Evolutionary conservation across 2,888 invertebrate species (phyloP).

Genomic region (Frankliniella fusca): DNA sequence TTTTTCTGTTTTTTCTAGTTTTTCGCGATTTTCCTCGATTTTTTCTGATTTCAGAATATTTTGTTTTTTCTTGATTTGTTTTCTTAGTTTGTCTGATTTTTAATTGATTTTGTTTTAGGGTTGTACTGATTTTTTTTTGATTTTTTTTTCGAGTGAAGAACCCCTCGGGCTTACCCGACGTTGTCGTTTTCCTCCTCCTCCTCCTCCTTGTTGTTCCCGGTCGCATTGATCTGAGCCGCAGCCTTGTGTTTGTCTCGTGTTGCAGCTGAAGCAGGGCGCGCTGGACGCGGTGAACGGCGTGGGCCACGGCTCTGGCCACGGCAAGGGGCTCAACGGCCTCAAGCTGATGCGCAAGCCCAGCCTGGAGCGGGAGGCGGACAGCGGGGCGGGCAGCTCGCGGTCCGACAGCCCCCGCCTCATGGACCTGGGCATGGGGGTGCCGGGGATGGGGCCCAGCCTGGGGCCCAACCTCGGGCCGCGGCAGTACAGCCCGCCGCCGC

Average conservation of each 20-base stretch:
- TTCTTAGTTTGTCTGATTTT: too few relatives aligned
- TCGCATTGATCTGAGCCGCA: neutral
- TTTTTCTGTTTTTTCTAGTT: too few relatives aligned
- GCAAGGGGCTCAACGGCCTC: constrained; percentile 41
- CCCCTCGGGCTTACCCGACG: too few relatives aligned
- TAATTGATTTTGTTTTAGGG: too few relatives aligned
- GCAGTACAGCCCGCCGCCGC: constrained; percentile 55
- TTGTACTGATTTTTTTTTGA: too few relatives aligned
- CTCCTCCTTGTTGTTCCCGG: too few relatives aligned
- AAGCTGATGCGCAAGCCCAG: constrained; percentile 84
- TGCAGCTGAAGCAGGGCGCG: constrained; percentile 24
- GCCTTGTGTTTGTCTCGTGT: neutral
- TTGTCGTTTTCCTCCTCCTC: too few relatives aligned
- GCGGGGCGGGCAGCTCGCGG: constrained; percentile 81
- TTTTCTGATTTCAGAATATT: too few relatives aligned
- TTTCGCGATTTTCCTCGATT: too few relatives aligned
- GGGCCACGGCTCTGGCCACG: constrained; percentile 54
- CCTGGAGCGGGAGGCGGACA: constrained; percentile 81
- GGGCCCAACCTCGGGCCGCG: constrained; percentile 70
- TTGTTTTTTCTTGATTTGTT: too few relatives aligned
- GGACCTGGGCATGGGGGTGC: constrained; percentile 47
- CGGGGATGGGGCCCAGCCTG: constrained; percentile 59
- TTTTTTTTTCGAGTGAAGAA: too few relatives aligned
- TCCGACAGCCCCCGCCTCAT: constrained; percentile 81
- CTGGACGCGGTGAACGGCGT: constrained; percentile 53